phyloP scores from a whole-genome alignment of 2,888 invertebrate species.

The Aporophyla lueneburgensis region DNA sequence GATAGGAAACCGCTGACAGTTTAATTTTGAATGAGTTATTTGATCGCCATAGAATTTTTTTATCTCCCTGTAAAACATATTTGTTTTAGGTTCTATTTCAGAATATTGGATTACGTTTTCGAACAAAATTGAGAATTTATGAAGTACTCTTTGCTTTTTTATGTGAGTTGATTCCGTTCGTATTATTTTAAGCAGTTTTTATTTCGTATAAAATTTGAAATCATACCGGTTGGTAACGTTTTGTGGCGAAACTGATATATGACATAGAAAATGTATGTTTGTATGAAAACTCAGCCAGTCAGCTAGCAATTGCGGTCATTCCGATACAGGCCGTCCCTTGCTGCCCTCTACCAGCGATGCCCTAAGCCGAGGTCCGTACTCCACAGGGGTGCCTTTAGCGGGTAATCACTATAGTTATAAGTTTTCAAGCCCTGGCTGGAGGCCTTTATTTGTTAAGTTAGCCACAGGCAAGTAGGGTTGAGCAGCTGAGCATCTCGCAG shows the following conservation, averaged over 20 bases:
- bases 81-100: slow-evolving; percentile 8
- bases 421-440: too few relatives aligned
- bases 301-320: too few relatives aligned
- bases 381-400: too few relatives aligned
- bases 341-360: too few relatives aligned
- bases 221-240: neutral
- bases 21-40: slow-evolving; percentile 6
- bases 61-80: slow-evolving; percentile 7
- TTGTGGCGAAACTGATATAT: neutral
- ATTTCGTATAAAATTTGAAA: neutral
- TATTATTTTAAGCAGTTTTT: neutral
- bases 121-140: slow-evolving; percentile 2
- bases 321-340: too few relatives aligned
- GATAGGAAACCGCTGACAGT: neutral
- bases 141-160: neutral
- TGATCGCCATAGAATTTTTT: neutral
- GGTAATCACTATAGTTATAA: too few relatives aligned
- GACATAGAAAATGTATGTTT: neutral
- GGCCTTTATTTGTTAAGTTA: too few relatives aligned
- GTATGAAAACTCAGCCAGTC: neutral
- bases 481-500: too few relatives aligned
- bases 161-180: neutral
- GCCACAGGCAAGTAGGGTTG: too few relatives aligned
- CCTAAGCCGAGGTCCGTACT: too few relatives aligned
- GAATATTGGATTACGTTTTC: slow-evolving; percentile 25